These are phyloP conservation scores for Nixonia krombeini DNA, from an alignment of 1,140 invertebrate genomes.

Conservation along the genomic window DNA sequence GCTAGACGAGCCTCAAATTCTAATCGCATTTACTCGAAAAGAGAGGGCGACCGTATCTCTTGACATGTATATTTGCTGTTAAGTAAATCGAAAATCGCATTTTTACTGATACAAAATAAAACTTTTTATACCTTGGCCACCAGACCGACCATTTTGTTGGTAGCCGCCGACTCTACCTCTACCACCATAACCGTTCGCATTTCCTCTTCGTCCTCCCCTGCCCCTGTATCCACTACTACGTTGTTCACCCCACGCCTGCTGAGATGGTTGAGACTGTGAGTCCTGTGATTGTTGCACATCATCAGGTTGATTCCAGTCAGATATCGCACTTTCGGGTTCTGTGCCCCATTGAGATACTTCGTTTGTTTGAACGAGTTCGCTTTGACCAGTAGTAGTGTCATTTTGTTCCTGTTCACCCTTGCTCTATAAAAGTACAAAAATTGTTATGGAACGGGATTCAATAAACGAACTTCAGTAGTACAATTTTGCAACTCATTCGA, in stretches of 20 bases:
- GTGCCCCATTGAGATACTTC: constrained; percentile 61
- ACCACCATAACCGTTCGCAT: constrained; percentile 63
- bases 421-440: constrained; percentile 53
- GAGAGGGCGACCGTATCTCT: no score
- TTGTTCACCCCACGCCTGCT: constrained; percentile 63
- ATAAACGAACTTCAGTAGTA: no score
- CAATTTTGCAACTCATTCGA: no score
- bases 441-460: no score
- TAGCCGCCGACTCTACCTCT: constrained; percentile 58
- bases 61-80: no score
- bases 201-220: constrained; percentile 59
- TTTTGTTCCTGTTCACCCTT: constrained; percentile 54
- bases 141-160: constrained; percentile 66
- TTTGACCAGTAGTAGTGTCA: constrained; percentile 43
- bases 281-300: constrained; percentile 55
- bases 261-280: constrained; percentile 54
- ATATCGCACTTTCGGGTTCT: constrained; percentile 51
- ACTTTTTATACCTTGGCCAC: constrained; percentile 56
- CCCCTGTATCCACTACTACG: constrained; percentile 61
- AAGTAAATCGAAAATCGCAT: no score
- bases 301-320: constrained; percentile 63
- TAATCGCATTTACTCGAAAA: no score
- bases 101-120: no score
- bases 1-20: no score
- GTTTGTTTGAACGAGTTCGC: constrained; percentile 50